Evolutionary conservation across 2,888 invertebrate species (phyloP).

Genomic region (Calephelis perditalis): DNA sequence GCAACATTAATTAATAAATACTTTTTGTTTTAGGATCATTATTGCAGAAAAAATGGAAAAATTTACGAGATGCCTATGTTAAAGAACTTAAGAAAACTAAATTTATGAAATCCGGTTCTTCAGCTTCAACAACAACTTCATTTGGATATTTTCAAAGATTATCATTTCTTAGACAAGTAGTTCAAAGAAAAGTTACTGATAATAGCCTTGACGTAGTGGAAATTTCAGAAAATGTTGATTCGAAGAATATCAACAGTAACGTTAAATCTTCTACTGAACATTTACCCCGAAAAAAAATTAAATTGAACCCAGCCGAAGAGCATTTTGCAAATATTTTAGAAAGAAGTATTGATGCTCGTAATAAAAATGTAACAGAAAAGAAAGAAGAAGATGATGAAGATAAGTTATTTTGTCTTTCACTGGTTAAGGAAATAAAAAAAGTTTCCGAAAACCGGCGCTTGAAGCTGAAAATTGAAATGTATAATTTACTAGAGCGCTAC

Average conservation of each 20-base stretch:
- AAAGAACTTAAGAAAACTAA: conserved; percentile 29
- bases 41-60: conserved; percentile 32
- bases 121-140: conserved; percentile 30
- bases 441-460: conserved; percentile 28
- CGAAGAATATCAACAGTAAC: too few species aligned
- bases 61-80: conserved; percentile 29
- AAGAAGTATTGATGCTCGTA: conserved; percentile 25
- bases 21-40: conserved; percentile 27
- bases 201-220: conserved; percentile 23
- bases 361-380: conserved; percentile 28
- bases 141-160: conserved; percentile 29
- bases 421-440: conserved; percentile 28
- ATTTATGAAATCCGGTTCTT: conserved; percentile 29
- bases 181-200: conserved; percentile 28
- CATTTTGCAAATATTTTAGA: conserved; percentile 31
- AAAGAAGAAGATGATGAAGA: conserved; percentile 29
- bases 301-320: conserved; percentile 30
- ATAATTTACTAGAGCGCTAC: conserved; percentile 30
- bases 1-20: conserved; percentile 27
- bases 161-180: conserved; percentile 27
- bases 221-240: conserved; percentile 18
- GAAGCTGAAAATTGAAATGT: conserved; percentile 29
- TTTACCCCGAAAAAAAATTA: conserved; percentile 30
- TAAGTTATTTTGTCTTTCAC: conserved; percentile 30
- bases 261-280: not conserved